These are phyloP conservation scores for Pipra filicauda DNA, from an alignment of 2,113 vertebrate species.

Conservation along the genomic window DNA sequence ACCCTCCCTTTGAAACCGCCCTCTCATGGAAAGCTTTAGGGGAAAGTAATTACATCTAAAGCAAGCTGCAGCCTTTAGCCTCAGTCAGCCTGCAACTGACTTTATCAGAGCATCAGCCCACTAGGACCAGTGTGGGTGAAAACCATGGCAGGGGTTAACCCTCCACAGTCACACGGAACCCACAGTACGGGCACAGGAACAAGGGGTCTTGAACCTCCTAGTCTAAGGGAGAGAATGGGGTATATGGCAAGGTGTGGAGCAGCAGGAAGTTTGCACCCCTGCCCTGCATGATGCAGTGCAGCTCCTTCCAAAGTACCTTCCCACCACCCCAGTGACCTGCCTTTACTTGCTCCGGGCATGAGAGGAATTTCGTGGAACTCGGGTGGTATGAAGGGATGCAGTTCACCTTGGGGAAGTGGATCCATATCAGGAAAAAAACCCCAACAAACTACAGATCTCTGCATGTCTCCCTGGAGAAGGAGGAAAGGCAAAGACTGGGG, in stretches of 20 bases:
- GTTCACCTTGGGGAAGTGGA: not conserved
- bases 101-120: not conserved
- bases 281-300: not conserved
- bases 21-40: conserved; percentile 1
- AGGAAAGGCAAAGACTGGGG: not conserved
- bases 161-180: accelerated
- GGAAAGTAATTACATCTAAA: conserved; percentile 7
- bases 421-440: accelerated
- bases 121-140: not conserved
- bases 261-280: not conserved
- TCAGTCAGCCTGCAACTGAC: not conserved
- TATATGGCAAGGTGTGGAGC: too few species aligned
- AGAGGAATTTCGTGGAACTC: conserved; percentile 12
- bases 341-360: conserved; percentile 21
- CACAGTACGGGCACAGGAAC: accelerated
- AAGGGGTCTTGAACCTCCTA: not conserved
- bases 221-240: accelerated
- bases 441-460: not conserved
- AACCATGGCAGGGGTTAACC: not conserved
- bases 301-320: not conserved
- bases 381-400: not conserved
- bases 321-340: not conserved
- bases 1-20: conserved; percentile 7
- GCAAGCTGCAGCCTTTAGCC: not conserved
- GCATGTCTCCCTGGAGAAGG: not conserved